A percentile compares a stretch with the other conserved stretches of the same genome.
phyloP scores from a whole-genome alignment of 1,140 invertebrate genomes.

The Drosophila kurseongensis region DNA sequence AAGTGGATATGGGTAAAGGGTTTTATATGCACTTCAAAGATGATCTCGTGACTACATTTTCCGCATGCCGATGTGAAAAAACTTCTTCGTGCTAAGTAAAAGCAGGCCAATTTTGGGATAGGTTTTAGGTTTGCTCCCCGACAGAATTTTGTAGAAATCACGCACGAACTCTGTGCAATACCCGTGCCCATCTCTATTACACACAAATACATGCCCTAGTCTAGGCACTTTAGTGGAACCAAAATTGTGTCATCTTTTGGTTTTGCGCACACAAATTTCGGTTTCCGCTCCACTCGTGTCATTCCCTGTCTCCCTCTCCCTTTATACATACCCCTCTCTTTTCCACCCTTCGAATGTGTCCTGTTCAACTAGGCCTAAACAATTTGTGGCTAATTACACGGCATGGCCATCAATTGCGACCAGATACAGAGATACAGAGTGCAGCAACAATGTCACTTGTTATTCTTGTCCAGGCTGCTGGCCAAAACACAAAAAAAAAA shows the following conservation, averaged over 20 bases:
- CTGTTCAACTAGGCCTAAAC: slow-evolving; percentile 78
- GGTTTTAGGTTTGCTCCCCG: too few species aligned
- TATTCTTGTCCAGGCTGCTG: slow-evolving; percentile 27
- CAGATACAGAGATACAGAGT: slow-evolving; percentile 40
- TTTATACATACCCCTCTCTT: slow-evolving; percentile 2
- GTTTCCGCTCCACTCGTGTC: slow-evolving; percentile 46
- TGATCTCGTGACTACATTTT: not conserved
- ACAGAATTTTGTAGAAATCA: not conserved
- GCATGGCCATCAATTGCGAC: slow-evolving; percentile 75
- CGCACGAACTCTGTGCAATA: too few species aligned
- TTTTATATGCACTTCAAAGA: slow-evolving; percentile 7
- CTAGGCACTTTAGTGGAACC: slow-evolving; percentile 52
- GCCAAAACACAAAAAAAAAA: slow-evolving; percentile 11
- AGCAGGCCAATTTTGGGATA: too few species aligned
- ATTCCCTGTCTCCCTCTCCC: not conserved
- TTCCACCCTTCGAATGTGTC: slow-evolving; percentile 20
- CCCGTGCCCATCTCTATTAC: not conserved
- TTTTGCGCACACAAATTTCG: slow-evolving; percentile 73
- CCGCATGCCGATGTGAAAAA: too few species aligned
- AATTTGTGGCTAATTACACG: slow-evolving; percentile 82
- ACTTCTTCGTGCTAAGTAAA: not conserved
- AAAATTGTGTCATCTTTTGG: slow-evolving; percentile 81
- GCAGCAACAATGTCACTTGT: slow-evolving; percentile 40
- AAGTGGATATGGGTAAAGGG: not conserved
- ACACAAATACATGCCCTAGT: slow-evolving; percentile 1